Conservation (phyloP, 2,888 invertebrate species). For the Rutpela maculata region DNA sequence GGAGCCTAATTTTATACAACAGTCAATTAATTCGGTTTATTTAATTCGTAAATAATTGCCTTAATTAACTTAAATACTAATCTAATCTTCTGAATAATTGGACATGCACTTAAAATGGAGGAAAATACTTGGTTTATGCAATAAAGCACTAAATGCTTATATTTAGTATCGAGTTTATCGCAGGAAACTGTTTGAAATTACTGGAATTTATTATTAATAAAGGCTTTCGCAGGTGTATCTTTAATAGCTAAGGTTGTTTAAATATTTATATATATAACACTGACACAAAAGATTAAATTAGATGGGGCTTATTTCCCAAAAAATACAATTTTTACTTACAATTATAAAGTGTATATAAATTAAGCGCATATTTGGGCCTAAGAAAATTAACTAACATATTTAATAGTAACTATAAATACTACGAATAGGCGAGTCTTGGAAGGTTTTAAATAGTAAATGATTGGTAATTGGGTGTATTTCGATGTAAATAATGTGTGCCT, state of each 20-base stretch:
- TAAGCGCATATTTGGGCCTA: no score
- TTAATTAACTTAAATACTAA: constrained; percentile 31
- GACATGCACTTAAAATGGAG: constrained; percentile 27
- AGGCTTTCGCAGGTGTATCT: not conserved
- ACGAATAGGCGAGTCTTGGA: no score
- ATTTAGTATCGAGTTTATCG: not conserved
- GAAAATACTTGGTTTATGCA: constrained; percentile 8
- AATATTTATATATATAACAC: no score
- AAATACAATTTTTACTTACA: no score
- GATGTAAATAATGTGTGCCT: no score
- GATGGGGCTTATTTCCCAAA: no score
- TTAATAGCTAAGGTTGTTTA: not conserved
- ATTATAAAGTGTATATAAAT: no score
- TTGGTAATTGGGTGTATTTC: no score
- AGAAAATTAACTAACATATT: no score
- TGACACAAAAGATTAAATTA: no score
- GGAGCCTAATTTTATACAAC: constrained; percentile 34
- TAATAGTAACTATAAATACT: no score
- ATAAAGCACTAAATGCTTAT: constrained; percentile 14
- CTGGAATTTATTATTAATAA: not conserved
- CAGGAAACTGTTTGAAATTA: not conserved
- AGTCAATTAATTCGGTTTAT: constrained; percentile 21
- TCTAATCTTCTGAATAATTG: constrained; percentile 40
- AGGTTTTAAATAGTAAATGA: no score
- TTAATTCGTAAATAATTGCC: not conserved